These are phyloP conservation scores for Drosophila limbata DNA, from an alignment of 2,888 invertebrate species.

Conservation along the genomic window DNA sequence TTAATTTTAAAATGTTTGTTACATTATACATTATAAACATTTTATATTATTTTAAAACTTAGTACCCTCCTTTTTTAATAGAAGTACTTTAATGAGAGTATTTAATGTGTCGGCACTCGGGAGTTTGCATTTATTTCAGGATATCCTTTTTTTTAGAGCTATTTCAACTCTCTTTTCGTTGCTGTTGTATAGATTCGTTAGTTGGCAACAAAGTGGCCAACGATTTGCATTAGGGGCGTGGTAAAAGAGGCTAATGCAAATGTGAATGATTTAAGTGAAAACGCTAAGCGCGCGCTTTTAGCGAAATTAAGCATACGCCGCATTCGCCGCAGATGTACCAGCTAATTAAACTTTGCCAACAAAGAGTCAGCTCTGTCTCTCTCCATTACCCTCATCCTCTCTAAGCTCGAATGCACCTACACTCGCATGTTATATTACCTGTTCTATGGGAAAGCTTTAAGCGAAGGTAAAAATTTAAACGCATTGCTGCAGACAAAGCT, in stretches of 20 bases:
- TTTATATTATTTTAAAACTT: too few relatives aligned
- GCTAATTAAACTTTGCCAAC: constrained; percentile 44
- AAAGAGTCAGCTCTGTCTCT: constrained; percentile 9
- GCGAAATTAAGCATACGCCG: constrained; percentile 75
- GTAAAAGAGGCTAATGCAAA: constrained; percentile 55
- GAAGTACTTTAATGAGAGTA: not conserved
- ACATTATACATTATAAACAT: not conserved
- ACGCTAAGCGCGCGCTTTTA: constrained; percentile 62
- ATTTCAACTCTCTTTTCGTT: constrained; percentile 23
- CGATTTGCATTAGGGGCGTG: constrained; percentile 27
- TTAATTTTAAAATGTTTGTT: not conserved
- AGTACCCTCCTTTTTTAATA: not conserved
- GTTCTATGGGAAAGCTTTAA: not conserved
- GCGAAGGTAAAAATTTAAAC: not conserved
- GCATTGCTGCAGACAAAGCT: not conserved
- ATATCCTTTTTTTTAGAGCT: constrained; percentile 15
- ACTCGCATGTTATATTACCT: not conserved
- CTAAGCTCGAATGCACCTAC: not conserved
- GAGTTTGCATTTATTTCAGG: not conserved
- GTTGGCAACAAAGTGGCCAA: constrained; percentile 61
- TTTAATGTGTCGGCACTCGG: not conserved
- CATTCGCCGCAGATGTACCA: constrained; percentile 41
- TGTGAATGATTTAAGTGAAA: constrained; percentile 70
- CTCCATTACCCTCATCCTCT: not conserved
- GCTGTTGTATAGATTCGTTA: constrained; percentile 67